Percentiles rank a stretch among this genome's conserved stretches.
These are phyloP conservation scores for Gymnocephalus cernua DNA, from an alignment of 2,113 vertebrate genomes.

Conservation along the genomic window DNA sequence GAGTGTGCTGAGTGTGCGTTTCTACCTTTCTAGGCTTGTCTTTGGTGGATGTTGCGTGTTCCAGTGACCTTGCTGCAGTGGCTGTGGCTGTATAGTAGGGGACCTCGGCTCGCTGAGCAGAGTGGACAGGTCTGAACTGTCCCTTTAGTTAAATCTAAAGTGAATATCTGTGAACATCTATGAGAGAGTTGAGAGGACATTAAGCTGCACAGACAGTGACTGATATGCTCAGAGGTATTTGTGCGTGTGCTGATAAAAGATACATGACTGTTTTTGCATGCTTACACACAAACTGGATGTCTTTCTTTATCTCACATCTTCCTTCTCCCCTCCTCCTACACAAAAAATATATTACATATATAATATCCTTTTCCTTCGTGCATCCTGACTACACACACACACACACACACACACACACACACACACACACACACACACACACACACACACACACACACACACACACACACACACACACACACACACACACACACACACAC, in stretches of 20 bases:
- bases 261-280: neutral
- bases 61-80: slow-evolving; percentile 38
- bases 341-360: neutral
- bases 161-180: slow-evolving; percentile 10
- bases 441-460: neutral
- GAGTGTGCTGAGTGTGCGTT: neutral
- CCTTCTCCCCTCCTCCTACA: neutral
- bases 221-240: slow-evolving; percentile 7
- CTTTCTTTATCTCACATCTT: neutral
- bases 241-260: slow-evolving; percentile 21
- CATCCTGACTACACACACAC: neutral
- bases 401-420: neutral
- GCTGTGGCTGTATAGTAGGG: slow-evolving; percentile 10
- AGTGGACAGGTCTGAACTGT: neutral
- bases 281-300: neutral
- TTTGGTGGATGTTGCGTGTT: neutral
- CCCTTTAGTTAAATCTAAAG: slow-evolving; percentile 3
- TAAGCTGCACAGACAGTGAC: slow-evolving; percentile 19
- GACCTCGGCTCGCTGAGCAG: slow-evolving; percentile 18
- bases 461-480: neutral
- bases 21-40: neutral
- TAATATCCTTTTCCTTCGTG: neutral
- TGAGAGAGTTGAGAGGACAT: neutral
- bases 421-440: neutral
- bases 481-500: neutral